Percentiles rank a stretch among this genome's conserved stretches.
phyloP scores from a whole-genome alignment of 2,113 vertebrate species.

The Protobothrops mucrosquamatus region DNA sequence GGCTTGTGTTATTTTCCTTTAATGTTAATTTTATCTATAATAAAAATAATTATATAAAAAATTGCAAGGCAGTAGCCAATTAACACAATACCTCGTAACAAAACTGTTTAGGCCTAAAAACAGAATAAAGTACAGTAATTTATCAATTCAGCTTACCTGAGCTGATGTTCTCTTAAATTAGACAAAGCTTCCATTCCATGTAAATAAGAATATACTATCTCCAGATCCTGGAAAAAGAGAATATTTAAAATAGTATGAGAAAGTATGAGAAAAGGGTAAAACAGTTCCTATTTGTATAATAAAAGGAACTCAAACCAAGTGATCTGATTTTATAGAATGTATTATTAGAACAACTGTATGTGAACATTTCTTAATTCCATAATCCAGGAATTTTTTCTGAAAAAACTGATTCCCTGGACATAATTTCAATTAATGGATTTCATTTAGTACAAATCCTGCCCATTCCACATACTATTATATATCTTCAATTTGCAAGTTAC shows the following conservation, averaged over 20 bases:
- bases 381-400: neutral
- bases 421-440: neutral
- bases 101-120: neutral
- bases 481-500: neutral
- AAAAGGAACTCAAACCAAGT: neutral
- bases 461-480: neutral
- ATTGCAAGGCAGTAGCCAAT: neutral
- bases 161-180: slow-evolving; percentile 94
- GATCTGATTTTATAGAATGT: neutral
- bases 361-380: neutral
- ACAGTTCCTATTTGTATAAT: neutral
- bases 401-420: neutral
- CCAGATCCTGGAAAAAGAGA: slow-evolving; percentile 83
- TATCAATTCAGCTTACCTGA: slow-evolving; percentile 76
- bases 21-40: neutral
- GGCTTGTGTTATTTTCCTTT: neutral
- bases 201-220: slow-evolving; percentile 97
- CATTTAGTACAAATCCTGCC: neutral
- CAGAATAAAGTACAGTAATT: neutral
- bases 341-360: neutral
- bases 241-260: slow-evolving; percentile 41
- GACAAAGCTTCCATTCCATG: slow-evolving; percentile 98
- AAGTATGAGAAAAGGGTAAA: neutral
- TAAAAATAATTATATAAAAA: neutral
- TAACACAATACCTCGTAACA: neutral